Evolutionary conservation across 2,797 vertebrate species (phyloP).

Genomic region (Telmatherina bonti): DNA sequence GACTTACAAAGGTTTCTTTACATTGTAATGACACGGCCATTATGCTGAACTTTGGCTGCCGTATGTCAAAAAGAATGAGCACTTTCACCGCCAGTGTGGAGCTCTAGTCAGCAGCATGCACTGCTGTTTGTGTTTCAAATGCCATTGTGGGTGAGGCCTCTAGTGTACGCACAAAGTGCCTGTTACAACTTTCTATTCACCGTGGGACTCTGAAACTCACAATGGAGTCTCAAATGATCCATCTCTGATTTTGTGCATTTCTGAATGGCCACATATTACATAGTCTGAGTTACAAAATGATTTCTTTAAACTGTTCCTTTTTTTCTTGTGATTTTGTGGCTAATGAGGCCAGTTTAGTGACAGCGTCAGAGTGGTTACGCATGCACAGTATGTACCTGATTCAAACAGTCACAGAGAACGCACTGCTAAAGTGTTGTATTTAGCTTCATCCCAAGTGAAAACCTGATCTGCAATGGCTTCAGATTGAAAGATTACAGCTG

Average conservation of each 20-base stretch:
- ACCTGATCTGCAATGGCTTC: conserved; percentile 55
- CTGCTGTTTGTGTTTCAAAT: conserved; percentile 77
- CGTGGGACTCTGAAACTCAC: conserved; percentile 67
- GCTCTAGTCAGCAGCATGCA: conserved; percentile 60
- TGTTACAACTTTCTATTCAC: conserved; percentile 74
- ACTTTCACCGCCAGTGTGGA: conserved; percentile 63
- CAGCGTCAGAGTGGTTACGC: conserved; percentile 23
- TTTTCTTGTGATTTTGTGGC: conserved; percentile 48
- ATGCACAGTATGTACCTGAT: conserved; percentile 12
- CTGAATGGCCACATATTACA: conserved; percentile 48
- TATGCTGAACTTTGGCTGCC: conserved; percentile 69
- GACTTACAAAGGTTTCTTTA: conserved; percentile 65
- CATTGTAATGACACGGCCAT: conserved; percentile 72
- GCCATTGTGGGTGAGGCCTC: conserved; percentile 73
- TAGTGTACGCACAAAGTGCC: conserved; percentile 69
- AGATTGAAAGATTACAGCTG: conserved; percentile 65
- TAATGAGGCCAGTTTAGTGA: conserved; percentile 29
- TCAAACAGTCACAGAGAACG: conserved; percentile 28
- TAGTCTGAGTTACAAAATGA: conserved; percentile 45
- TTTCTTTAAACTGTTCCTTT: conserved; percentile 50
- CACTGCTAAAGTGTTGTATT: conserved; percentile 64
- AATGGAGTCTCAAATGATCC: conserved; percentile 71
- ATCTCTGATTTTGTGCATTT: conserved; percentile 61
- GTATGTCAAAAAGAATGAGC: conserved; percentile 63
- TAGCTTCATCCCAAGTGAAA: conserved; percentile 65